Evolutionary conservation across 2,888 invertebrate genomes (phyloP).

Genomic region (Dyspetes luteomarginatus): DNA sequence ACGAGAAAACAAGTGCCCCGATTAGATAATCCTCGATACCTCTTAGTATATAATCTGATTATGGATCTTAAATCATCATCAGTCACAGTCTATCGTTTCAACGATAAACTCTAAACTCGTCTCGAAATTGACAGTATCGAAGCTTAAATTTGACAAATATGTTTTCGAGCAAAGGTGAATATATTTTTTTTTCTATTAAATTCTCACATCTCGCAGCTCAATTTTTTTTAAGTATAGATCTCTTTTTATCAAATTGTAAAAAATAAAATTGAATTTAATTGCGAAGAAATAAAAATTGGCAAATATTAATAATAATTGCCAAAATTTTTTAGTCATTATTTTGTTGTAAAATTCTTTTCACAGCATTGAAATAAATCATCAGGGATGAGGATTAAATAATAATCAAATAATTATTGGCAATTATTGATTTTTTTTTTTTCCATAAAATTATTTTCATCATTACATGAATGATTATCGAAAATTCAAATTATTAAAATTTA

Average conservation of each 20-base stretch:
- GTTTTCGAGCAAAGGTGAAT: conserved; percentile 58
- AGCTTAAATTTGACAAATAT: conserved; percentile 29
- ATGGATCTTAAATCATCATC: neutral
- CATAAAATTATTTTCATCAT: neutral
- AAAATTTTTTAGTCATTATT: too few relatives aligned
- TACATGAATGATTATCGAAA: neutral
- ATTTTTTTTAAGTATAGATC: too few relatives aligned
- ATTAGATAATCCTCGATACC: conserved; percentile 51
- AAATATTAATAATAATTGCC: too few relatives aligned
- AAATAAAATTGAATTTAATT: too few relatives aligned
- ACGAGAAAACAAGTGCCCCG: neutral
- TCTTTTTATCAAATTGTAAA: too few relatives aligned
- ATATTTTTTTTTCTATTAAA: neutral
- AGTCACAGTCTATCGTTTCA: conserved; percentile 9
- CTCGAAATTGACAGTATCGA: conserved; percentile 1
- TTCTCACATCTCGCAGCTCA: too few relatives aligned
- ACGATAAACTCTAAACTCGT: too few relatives aligned
- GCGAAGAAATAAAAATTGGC: too few relatives aligned
- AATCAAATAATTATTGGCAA: too few relatives aligned
- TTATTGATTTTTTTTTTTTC: neutral
- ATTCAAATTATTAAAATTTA: neutral
- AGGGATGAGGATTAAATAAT: too few relatives aligned
- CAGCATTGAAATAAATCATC: too few relatives aligned
- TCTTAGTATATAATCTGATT: conserved; percentile 50
- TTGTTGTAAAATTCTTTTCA: too few relatives aligned